phyloP scores from a whole-genome alignment of 1,140 invertebrate genomes.

The Drosophila leontia region DNA sequence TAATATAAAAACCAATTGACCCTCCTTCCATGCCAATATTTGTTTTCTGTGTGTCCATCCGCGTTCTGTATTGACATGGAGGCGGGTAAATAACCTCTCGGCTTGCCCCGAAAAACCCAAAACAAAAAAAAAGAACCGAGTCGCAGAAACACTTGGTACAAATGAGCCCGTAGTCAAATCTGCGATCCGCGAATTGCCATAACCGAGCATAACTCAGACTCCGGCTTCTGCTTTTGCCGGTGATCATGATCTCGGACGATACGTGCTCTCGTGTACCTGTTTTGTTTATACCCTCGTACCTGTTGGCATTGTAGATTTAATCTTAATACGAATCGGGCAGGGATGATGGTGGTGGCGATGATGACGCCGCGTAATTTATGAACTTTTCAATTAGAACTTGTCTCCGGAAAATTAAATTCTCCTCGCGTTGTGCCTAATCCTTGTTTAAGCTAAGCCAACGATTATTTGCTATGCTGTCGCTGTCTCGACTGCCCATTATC shows the following conservation, averaged over 20 bases:
- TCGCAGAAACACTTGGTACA: constrained; percentile 32
- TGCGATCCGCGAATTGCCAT: constrained; percentile 38
- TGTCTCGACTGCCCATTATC: constrained; percentile 26
- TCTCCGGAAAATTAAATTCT: constrained; percentile 36
- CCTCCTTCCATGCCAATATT: not conserved
- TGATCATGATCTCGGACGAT: constrained; percentile 32
- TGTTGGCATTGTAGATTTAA: constrained; percentile 34
- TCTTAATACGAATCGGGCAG: constrained; percentile 35
- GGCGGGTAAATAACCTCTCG: constrained; percentile 78
- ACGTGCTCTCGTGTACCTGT: constrained; percentile 23
- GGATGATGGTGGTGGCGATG: constrained; percentile 23
- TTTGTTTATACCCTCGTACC: constrained; percentile 22
- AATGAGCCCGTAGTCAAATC: constrained; percentile 61
- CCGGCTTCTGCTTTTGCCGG: constrained; percentile 20
- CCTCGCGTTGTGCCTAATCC: constrained; percentile 42
- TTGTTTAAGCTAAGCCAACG: constrained; percentile 26
- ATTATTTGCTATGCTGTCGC: constrained; percentile 14
- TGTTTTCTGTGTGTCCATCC: constrained; percentile 4
- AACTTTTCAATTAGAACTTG: constrained; percentile 45
- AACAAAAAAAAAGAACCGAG: not conserved
- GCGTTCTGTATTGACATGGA: constrained; percentile 66
- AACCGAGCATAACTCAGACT: constrained; percentile 31
- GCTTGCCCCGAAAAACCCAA: constrained; percentile 39
- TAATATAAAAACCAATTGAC: not conserved
- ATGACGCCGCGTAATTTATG: constrained; percentile 29